Evolutionary conservation across 2,797 vertebrate species (phyloP).

Genomic region (Staurois parvus): DNA sequence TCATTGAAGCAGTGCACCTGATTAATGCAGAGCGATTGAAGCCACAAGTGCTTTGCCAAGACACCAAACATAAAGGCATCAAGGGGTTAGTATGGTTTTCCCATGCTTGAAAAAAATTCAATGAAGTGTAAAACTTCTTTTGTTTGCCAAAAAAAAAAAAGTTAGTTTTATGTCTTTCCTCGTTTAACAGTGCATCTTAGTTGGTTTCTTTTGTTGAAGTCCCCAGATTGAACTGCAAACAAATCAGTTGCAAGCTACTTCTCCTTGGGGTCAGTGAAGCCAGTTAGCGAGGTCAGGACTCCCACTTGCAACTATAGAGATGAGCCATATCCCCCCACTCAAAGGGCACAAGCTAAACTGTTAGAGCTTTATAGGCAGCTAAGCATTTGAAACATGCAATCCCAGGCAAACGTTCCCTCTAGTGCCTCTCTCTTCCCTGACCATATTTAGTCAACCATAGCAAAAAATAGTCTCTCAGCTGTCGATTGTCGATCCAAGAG

Average conservation of each 20-base stretch:
- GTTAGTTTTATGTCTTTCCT: slow-evolving; percentile 72
- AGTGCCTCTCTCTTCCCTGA: slow-evolving; percentile 96
- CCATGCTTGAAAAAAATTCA: slow-evolving; percentile 69
- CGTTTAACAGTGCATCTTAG: slow-evolving; percentile 74
- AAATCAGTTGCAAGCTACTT: slow-evolving; percentile 73
- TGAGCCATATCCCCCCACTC: slow-evolving; percentile 72
- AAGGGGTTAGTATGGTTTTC: slow-evolving; percentile 68
- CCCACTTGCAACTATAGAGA: slow-evolving; percentile 72
- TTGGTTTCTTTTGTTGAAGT: slow-evolving; percentile 70
- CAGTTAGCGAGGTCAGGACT: slow-evolving; percentile 79
- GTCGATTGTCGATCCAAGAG: slow-evolving; percentile 83
- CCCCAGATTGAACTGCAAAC: slow-evolving; percentile 73
- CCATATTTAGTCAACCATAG: slow-evolving; percentile 99
- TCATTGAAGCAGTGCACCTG: slow-evolving; percentile 62
- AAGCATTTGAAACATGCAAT: slow-evolving; percentile 92
- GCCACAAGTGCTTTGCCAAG: slow-evolving; percentile 36
- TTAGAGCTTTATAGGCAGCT: slow-evolving; percentile 85
- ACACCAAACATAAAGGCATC: slow-evolving; percentile 68
- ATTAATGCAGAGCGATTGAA: slow-evolving; percentile 68
- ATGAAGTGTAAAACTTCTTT: slow-evolving; percentile 51
- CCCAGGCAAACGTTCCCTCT: slow-evolving; percentile 87
- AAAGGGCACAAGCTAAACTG: slow-evolving; percentile 71
- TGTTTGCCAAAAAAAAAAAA: slow-evolving; percentile 43
- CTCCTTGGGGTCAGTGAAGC: slow-evolving; percentile 76
- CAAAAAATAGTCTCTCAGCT: slow-evolving; percentile 97